phyloP scores from a whole-genome alignment of 2,888 invertebrate genomes.

The Archips xylosteana region DNA sequence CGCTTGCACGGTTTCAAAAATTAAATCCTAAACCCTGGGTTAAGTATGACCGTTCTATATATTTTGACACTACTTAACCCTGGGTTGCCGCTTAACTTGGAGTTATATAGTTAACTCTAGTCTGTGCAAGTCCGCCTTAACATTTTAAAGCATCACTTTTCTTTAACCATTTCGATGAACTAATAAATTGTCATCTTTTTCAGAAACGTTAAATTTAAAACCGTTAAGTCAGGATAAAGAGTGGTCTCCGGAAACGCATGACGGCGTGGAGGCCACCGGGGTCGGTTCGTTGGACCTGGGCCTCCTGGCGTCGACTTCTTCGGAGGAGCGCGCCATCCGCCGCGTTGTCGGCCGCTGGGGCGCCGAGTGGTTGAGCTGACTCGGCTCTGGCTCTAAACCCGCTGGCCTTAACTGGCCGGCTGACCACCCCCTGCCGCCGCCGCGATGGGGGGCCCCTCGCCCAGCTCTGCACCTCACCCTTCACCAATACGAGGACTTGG shows the following conservation, averaged over 20 bases:
- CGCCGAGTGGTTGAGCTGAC: conserved; percentile 99
- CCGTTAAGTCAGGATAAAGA: conserved; percentile 81
- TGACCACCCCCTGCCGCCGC: conserved; percentile 79
- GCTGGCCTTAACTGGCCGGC: conserved; percentile 76
- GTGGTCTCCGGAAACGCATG: conserved; percentile 79
- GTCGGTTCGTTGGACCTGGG: conserved; percentile 59
- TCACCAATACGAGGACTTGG: conserved; percentile 92
- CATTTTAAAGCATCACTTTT: too few species aligned
- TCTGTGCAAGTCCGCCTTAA: too few species aligned
- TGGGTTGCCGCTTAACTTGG: too few species aligned
- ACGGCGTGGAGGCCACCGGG: conserved; percentile 76
- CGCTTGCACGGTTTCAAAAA: too few species aligned
- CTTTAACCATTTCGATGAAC: not conserved
- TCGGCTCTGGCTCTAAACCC: conserved; percentile 86
- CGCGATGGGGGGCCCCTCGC: conserved; percentile 80
- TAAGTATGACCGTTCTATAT: too few species aligned
- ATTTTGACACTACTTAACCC: too few species aligned
- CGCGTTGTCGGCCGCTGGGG: conserved; percentile 94
- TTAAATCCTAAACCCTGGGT: too few species aligned
- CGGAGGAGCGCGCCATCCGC: conserved; percentile 79
- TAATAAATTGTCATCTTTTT: conserved; percentile 46
- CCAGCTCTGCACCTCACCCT: conserved; percentile 90
- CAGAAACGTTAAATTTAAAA: conserved; percentile 85
- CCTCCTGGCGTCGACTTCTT: conserved; percentile 72
- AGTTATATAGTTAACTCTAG: too few species aligned